Conservation (phyloP, 1,140 invertebrate genomes). For the Drosophila ficusphila region DNA sequence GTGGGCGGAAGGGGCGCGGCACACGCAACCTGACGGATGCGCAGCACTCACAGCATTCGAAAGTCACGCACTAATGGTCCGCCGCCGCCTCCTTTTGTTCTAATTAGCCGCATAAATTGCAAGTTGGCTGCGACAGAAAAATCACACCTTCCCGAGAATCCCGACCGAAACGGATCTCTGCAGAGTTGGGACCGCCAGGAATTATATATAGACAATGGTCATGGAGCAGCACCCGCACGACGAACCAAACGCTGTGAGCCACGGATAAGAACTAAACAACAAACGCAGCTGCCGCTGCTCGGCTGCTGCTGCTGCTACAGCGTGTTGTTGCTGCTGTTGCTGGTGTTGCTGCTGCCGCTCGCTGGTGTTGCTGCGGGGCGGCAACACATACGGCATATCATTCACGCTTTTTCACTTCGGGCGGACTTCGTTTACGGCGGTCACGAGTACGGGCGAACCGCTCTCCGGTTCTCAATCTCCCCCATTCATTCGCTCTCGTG, state of each 20-base stretch:
- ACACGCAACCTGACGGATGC: slow-evolving; percentile 42
- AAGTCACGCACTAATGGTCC: slow-evolving; percentile 39
- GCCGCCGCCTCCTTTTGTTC: slow-evolving; percentile 8
- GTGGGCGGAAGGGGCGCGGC: slow-evolving; percentile 4
- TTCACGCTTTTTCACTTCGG: slow-evolving; percentile 32
- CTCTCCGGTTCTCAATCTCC: not conserved
- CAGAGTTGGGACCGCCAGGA: not conserved
- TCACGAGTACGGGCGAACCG: slow-evolving; percentile 1
- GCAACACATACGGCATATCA: slow-evolving; percentile 14
- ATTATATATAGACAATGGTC: not conserved
- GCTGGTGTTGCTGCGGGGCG: slow-evolving; percentile 10
- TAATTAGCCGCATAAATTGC: slow-evolving; percentile 53
- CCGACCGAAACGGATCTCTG: not conserved
- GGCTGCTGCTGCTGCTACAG: slow-evolving; percentile 24
- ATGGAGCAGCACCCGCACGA: slow-evolving; percentile 28
- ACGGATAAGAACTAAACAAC: slow-evolving; percentile 54
- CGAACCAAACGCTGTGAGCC: slow-evolving; percentile 49
- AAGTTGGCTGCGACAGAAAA: slow-evolving; percentile 22
- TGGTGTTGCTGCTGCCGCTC: slow-evolving; percentile 1
- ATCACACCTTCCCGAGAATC: not conserved
- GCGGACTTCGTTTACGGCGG: not conserved
- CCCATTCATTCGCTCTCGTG: not conserved
- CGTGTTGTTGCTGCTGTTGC: not conserved
- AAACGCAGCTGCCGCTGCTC: slow-evolving; percentile 29
- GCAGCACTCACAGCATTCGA: slow-evolving; percentile 25